These are phyloP conservation scores for Arctocebus calabarensis DNA, from an alignment of 2,797 vertebrate genomes.

Conservation along the genomic window DNA sequence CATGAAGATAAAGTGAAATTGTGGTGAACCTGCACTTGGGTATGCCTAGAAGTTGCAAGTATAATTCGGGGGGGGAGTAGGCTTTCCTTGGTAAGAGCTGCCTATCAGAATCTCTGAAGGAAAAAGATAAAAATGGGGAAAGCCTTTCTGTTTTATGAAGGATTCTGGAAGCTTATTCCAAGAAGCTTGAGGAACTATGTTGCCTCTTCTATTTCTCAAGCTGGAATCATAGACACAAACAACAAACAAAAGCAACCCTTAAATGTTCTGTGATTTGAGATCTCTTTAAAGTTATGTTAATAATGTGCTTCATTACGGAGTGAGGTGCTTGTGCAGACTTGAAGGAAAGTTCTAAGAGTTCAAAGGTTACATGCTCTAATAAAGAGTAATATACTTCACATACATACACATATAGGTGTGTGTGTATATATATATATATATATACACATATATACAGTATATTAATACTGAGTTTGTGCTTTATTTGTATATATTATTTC, in stretches of 20 bases:
- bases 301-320: background rate
- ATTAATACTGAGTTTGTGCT: constrained; percentile 19
- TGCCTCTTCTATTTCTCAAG: background rate
- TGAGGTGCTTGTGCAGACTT: background rate
- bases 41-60: background rate
- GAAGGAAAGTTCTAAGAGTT: background rate
- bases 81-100: background rate
- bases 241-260: background rate
- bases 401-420: background rate
- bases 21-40: background rate
- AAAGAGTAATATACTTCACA: background rate
- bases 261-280: background rate
- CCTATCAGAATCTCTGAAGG: background rate
- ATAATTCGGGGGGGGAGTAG: background rate
- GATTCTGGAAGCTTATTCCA: background rate
- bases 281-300: background rate
- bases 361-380: background rate
- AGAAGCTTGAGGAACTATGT: background rate
- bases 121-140: background rate
- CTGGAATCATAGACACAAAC: background rate
- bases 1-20: background rate
- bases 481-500: background rate
- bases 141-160: background rate
- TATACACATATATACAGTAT: background rate
- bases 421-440: background rate